Conservation (phyloP, 1,140 invertebrate species). For the Arion vulgaris region DNA sequence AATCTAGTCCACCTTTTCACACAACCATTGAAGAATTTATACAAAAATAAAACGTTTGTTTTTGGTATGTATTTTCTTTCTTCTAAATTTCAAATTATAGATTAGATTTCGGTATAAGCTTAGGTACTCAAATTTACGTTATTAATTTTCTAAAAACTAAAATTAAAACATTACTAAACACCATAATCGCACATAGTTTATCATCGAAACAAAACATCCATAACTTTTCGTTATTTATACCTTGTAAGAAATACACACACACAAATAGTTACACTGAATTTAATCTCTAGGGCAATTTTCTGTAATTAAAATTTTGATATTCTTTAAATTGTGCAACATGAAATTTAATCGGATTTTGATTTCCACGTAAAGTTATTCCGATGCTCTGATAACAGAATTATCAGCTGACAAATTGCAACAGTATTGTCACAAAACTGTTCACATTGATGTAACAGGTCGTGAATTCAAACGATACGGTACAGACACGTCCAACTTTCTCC, state of each 20-base stretch:
- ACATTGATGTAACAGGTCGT: neutral
- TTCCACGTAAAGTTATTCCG: neutral
- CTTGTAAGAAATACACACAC: too few species aligned
- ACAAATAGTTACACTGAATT: too few species aligned
- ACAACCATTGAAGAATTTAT: neutral
- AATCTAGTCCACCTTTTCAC: constrained; percentile 9
- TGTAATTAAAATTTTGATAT: too few species aligned
- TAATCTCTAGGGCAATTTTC: too few species aligned
- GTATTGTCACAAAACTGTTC: neutral
- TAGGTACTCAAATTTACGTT: neutral
- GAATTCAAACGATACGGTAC: neutral
- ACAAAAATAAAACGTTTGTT: neutral
- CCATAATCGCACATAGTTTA: neutral
- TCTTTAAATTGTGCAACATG: neutral
- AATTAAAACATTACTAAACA: neutral
- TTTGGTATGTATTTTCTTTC: too few species aligned
- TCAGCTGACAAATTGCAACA: neutral
- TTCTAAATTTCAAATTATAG: neutral
- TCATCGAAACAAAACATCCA: too few species aligned
- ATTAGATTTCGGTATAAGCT: neutral
- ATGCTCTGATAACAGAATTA: neutral
- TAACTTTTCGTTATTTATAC: too few species aligned
- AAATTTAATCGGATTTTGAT: neutral
- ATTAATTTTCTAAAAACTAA: neutral
- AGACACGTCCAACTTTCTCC: neutral